Evolutionary conservation across 2,113 vertebrate species (phyloP).

Genomic region (Leptosomus discolor): DNA sequence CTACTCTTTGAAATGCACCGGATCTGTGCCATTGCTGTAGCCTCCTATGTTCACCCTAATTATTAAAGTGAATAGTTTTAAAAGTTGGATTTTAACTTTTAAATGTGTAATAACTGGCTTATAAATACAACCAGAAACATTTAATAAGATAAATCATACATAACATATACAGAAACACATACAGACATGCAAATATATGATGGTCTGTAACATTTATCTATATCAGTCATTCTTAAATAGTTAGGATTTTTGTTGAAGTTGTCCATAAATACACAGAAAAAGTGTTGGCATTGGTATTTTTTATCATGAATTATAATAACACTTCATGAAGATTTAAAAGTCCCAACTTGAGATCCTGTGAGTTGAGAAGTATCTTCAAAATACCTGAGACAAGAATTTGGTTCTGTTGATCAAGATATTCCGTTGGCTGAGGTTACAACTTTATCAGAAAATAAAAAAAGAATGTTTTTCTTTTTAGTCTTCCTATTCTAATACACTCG

Average conservation of each 20-base stretch:
- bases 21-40: neutral
- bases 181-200: neutral
- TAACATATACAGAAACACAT: neutral
- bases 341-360: neutral
- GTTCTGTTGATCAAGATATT: neutral
- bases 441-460: neutral
- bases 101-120: neutral
- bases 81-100: neutral
- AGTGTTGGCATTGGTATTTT: neutral
- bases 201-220: neutral
- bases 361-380: neutral
- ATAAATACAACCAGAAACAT: neutral
- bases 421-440: neutral
- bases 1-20: constrained; percentile 21
- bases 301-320: neutral
- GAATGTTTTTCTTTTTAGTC: neutral
- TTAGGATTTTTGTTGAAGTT: neutral
- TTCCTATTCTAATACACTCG: neutral
- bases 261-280: neutral
- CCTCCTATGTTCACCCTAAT: neutral
- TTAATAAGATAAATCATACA: neutral
- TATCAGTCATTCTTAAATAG: neutral
- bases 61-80: constrained; percentile 12
- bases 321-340: neutral
- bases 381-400: neutral